Evolutionary conservation across 2,113 vertebrate genomes (phyloP).

Genomic region (Clinocottus analis): DNA sequence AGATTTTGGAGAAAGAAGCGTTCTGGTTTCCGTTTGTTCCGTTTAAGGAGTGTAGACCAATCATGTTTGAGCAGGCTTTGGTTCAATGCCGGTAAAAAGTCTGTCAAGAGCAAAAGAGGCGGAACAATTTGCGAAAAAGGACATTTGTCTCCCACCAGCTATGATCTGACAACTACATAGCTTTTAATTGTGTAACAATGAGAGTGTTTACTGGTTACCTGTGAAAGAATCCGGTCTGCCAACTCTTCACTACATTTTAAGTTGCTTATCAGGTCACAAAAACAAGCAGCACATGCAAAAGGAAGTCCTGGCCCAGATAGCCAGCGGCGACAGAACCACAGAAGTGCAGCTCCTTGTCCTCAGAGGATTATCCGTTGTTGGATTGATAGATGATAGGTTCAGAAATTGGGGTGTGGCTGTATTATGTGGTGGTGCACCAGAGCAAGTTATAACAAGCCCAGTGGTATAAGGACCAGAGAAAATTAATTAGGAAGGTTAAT

Average conservation of each 20-base stretch:
- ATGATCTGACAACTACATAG: no score
- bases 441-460: not conserved
- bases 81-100: no score
- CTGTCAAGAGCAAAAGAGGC: no score
- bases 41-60: not conserved
- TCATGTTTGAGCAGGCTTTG: not conserved
- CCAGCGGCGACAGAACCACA: not conserved
- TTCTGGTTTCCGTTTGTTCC: not conserved
- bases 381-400: not conserved
- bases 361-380: not conserved
- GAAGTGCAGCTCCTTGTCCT: not conserved
- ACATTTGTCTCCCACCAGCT: no score
- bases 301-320: not conserved
- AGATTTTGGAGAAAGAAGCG: not conserved
- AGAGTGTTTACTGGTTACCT: no score
- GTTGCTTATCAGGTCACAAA: not conserved
- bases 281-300: not conserved
- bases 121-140: no score
- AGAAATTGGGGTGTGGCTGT: not conserved
- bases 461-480: not conserved
- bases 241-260: not conserved
- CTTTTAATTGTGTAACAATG: no score
- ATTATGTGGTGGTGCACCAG: not conserved
- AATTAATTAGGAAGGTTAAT: conserved; percentile 5
- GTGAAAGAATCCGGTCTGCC: no score